Conservation (phyloP, 2,888 invertebrate genomes). For the Aquatica leii region DNA sequence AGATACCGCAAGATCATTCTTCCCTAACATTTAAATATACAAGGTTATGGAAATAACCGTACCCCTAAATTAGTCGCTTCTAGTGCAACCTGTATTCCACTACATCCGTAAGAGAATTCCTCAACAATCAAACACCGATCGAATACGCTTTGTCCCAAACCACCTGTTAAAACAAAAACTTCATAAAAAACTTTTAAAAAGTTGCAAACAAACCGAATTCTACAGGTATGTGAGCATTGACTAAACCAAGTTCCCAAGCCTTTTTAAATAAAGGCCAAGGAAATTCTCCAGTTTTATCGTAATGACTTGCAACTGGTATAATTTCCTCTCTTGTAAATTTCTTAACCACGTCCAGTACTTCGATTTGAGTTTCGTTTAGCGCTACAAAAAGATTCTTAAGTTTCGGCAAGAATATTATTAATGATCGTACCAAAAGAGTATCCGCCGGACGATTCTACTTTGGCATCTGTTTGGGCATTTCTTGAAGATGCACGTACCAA, state of each 20-base stretch:
- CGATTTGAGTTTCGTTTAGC: constrained; percentile 75
- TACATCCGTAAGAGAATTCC: constrained; percentile 89
- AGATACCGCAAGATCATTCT: too few species aligned
- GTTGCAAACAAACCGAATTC: too few species aligned
- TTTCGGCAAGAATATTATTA: background rate
- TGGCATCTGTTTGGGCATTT: too few species aligned
- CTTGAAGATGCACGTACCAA: too few species aligned
- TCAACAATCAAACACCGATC: constrained; percentile 84
- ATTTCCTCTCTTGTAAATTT: constrained; percentile 95
- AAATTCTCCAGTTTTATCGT: constrained; percentile 91
- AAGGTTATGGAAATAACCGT: constrained; percentile 47
- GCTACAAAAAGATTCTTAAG: background rate
- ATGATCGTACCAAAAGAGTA: too few species aligned
- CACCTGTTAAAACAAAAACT: too few species aligned
- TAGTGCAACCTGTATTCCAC: constrained; percentile 87
- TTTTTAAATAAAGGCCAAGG: constrained; percentile 96
- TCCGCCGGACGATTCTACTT: too few species aligned
- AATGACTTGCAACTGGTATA: constrained; percentile 86
- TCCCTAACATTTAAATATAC: background rate
- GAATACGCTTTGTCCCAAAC: constrained; percentile 74
- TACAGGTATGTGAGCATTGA: constrained; percentile 87
- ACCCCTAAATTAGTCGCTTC: constrained; percentile 84
- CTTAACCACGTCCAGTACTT: constrained; percentile 81
- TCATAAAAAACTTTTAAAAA: constrained; percentile 32
- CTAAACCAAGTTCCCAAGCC: constrained; percentile 86